Evolutionary conservation across 2,113 vertebrate species (phyloP).

Genomic region (Corythornis cristatus): DNA sequence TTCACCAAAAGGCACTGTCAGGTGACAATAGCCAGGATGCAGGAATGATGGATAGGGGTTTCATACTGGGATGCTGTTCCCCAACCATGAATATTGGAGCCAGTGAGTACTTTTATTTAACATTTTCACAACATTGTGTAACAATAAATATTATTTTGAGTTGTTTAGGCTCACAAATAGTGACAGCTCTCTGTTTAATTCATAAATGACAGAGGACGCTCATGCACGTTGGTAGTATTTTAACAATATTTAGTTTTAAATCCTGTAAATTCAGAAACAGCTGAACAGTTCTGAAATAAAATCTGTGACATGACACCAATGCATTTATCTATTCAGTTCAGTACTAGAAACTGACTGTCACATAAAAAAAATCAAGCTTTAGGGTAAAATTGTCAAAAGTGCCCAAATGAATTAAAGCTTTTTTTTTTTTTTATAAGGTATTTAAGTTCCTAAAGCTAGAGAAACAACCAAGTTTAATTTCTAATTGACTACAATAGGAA

Average conservation of each 20-base stretch:
- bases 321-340: background rate
- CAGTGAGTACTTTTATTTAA: background rate
- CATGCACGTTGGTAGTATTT: background rate
- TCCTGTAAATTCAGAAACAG: background rate
- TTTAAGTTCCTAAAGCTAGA: background rate
- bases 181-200: background rate
- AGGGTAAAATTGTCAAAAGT: background rate
- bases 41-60: background rate
- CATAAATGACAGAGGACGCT: background rate
- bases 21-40: background rate
- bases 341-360: background rate
- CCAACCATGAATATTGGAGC: background rate
- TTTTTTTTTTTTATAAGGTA: background rate
- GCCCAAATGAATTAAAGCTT: background rate
- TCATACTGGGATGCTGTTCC: background rate
- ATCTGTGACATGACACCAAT: background rate
- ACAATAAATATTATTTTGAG: background rate
- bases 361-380: background rate
- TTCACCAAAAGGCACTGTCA: background rate
- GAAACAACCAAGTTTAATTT: background rate
- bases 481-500: background rate
- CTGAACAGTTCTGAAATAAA: background rate
- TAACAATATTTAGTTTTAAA: background rate
- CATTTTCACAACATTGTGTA: background rate
- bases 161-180: background rate